Evolutionary conservation across 2,888 invertebrate genomes (phyloP).

Genomic region (Sesia bembeciformis): DNA sequence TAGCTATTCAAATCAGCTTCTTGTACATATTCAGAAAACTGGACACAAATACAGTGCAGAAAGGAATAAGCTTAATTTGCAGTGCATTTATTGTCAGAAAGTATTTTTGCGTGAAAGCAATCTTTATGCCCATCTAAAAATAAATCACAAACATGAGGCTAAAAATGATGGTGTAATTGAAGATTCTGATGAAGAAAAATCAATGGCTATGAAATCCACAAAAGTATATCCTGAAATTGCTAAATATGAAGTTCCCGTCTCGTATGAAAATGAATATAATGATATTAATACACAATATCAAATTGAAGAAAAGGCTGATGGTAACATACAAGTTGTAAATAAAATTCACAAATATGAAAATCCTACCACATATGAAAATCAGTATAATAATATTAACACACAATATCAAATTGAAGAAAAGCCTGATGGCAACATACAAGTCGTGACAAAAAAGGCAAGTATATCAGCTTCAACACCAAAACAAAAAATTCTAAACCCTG

Average conservation of each 20-base stretch:
- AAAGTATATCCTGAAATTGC: constrained; percentile 32
- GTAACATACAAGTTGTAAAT: constrained; percentile 67
- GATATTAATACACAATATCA: constrained; percentile 42
- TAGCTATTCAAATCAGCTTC: constrained; percentile 42
- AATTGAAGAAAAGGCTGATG: constrained; percentile 44
- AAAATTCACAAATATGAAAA: constrained; percentile 51
- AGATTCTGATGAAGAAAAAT: constrained; percentile 63
- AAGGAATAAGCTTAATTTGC: constrained; percentile 53
- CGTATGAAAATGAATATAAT: constrained; percentile 39
- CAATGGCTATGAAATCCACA: neutral
- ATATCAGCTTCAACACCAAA: constrained; percentile 21
- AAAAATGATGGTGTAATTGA: constrained; percentile 79
- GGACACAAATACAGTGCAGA: constrained; percentile 65
- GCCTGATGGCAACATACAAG: constrained; percentile 62
- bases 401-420: constrained; percentile 49
- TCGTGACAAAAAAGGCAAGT: constrained; percentile 43
- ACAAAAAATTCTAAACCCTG: constrained; percentile 58
- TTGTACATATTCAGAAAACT: constrained; percentile 71
- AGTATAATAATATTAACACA: constrained; percentile 39
- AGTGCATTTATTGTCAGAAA: constrained; percentile 84
- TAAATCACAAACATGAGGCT: constrained; percentile 78
- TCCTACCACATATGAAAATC: constrained; percentile 29
- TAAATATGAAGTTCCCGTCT: constrained; percentile 41
- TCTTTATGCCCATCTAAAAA: constrained; percentile 81
- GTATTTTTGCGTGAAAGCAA: constrained; percentile 80